These are phyloP conservation scores for Helicoverpa armigera DNA, from an alignment of 1,140 invertebrate species.

Conservation along the genomic window DNA sequence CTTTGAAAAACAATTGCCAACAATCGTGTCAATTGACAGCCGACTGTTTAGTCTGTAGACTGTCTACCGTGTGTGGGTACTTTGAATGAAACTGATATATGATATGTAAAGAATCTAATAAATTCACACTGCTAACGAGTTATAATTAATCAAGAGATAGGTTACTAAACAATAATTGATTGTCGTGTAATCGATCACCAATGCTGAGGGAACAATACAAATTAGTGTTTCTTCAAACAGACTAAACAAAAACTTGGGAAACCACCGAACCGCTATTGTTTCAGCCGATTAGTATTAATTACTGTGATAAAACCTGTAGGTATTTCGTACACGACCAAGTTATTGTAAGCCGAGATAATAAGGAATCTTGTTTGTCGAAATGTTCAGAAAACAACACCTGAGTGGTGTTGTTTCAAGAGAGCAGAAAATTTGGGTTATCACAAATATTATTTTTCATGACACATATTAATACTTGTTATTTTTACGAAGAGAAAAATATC, in stretches of 20 bases:
- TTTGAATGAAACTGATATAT: background rate
- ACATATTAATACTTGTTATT: no score
- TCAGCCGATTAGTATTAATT: constrained; percentile 39
- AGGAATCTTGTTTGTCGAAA: constrained; percentile 36
- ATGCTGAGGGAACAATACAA: constrained; percentile 26
- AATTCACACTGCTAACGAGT: constrained; percentile 13
- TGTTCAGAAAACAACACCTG: constrained; percentile 1
- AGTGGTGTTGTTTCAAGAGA: no score
- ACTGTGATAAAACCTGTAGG: constrained; percentile 27
- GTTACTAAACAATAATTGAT: constrained; percentile 39
- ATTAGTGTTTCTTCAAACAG: constrained; percentile 28
- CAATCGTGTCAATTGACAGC: no score
- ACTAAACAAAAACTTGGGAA: constrained; percentile 35
- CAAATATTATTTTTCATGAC: no score
- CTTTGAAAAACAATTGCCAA: no score
- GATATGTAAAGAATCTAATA: constrained; percentile 1
- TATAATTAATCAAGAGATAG: constrained; percentile 13
- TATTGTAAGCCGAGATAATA: constrained; percentile 6
- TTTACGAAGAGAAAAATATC: no score
- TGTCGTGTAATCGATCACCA: constrained; percentile 44
- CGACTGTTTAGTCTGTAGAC: no score
- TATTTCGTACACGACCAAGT: constrained; percentile 26
- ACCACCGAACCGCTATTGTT: constrained; percentile 31
- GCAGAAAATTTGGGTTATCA: no score
- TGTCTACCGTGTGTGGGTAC: no score